A percentile compares a stretch with the other conserved stretches of the same genome.
These are phyloP conservation scores for Geotrupes spiniger DNA, from an alignment of 2,888 invertebrate genomes.

Conservation along the genomic window DNA sequence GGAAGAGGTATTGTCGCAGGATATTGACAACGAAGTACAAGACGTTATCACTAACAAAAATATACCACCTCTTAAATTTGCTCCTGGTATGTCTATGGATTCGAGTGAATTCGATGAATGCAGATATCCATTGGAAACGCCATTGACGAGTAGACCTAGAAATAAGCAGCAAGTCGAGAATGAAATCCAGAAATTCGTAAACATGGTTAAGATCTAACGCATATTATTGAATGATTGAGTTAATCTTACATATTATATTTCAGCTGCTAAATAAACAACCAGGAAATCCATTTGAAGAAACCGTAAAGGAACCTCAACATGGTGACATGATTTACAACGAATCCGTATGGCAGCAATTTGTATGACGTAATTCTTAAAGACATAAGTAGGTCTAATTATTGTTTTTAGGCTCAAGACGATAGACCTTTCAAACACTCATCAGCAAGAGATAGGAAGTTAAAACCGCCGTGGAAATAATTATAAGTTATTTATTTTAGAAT, in stretches of 20 bases:
- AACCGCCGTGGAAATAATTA: constrained; percentile 19
- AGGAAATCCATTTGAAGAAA: constrained; percentile 25
- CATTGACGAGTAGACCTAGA: constrained; percentile 39
- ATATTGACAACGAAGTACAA: neutral
- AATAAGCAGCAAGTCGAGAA: constrained; percentile 39
- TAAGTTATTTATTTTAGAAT: neutral
- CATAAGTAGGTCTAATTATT: neutral
- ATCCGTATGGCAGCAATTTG: constrained; percentile 14
- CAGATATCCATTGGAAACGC: constrained; percentile 38
- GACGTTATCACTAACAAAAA: neutral
- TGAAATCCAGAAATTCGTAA: constrained; percentile 53
- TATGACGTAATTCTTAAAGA: neutral
- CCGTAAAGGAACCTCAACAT: neutral
- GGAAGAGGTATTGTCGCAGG: constrained; percentile 36
- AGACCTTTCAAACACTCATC: constrained; percentile 1
- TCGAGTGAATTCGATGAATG: constrained; percentile 25
- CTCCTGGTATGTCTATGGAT: constrained; percentile 21
- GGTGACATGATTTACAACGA: neutral
- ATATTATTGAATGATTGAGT: constrained; percentile 11
- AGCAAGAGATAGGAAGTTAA: constrained; percentile 13
- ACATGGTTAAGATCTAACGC: constrained; percentile 47
- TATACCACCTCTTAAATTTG: constrained; percentile 10
- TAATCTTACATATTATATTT: constrained; percentile 21
- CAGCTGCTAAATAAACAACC: constrained; percentile 40
- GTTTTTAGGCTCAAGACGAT: constrained; percentile 16